Evolutionary conservation across 2,113 vertebrate species (phyloP).

Genomic region (Phoenicopterus ruber): DNA sequence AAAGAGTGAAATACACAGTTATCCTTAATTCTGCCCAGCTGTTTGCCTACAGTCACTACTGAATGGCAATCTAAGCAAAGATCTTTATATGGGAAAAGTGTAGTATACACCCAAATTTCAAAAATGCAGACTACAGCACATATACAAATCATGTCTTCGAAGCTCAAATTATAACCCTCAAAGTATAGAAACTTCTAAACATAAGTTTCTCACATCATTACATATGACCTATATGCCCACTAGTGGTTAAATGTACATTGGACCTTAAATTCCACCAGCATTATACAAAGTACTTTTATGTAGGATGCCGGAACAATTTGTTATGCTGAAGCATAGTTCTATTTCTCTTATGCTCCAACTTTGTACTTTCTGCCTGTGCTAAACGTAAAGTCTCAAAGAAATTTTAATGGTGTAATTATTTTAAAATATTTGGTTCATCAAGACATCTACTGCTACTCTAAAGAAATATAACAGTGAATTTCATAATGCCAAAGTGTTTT

Average conservation of each 20-base stretch:
- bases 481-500: background rate
- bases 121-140: background rate
- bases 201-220: background rate
- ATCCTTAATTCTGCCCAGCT: background rate
- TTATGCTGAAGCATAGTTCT: background rate
- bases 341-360: background rate
- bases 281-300: background rate
- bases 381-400: background rate
- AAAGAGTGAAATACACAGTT: background rate
- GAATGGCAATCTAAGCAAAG: background rate
- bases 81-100: background rate
- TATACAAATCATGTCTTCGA: background rate
- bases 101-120: background rate
- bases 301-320: background rate
- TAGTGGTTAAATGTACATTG: background rate
- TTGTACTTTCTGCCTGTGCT: no score
- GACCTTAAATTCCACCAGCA: background rate
- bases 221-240: background rate
- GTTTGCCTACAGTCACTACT: background rate
- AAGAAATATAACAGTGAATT: background rate
- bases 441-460: background rate
- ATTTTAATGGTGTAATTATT: background rate
- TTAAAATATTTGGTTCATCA: background rate
- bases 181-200: background rate
- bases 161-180: background rate